phyloP scores from a whole-genome alignment of 2,113 vertebrate genomes.

The Leptosomus discolor region DNA sequence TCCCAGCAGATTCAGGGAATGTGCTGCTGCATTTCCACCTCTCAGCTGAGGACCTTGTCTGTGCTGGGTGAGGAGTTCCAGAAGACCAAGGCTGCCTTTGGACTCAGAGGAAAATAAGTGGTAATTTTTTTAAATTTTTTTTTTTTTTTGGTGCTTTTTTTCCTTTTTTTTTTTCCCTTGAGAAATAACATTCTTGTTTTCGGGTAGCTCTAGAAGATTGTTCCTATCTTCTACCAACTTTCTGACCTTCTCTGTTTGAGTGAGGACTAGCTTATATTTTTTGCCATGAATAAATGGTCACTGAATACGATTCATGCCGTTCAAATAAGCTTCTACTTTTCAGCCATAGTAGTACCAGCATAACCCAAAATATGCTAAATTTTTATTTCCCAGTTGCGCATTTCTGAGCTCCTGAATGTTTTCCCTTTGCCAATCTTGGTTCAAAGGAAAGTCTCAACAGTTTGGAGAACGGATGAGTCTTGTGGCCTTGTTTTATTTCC shows the following conservation, averaged over 20 bases:
- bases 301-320: fast-evolving
- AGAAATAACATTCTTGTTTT: background rate
- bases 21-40: background rate
- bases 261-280: background rate
- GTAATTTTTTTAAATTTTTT: too few species aligned
- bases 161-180: background rate
- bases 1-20: background rate
- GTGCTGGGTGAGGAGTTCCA: background rate
- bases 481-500: background rate
- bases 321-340: background rate
- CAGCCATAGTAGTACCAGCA: background rate
- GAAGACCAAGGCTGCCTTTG: background rate
- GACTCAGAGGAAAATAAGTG: background rate
- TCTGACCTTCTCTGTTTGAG: background rate
- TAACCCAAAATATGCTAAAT: background rate
- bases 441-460: background rate
- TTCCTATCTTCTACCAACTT: background rate
- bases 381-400: background rate
- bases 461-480: background rate
- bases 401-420: background rate
- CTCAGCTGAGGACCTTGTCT: background rate
- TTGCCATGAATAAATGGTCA: background rate
- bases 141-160: too few species aligned
- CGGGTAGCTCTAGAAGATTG: background rate
- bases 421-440: background rate